Base-by-base conservation (phyloP, 2,113 vertebrate genomes). In the Chloroceryle aenea region DNA sequence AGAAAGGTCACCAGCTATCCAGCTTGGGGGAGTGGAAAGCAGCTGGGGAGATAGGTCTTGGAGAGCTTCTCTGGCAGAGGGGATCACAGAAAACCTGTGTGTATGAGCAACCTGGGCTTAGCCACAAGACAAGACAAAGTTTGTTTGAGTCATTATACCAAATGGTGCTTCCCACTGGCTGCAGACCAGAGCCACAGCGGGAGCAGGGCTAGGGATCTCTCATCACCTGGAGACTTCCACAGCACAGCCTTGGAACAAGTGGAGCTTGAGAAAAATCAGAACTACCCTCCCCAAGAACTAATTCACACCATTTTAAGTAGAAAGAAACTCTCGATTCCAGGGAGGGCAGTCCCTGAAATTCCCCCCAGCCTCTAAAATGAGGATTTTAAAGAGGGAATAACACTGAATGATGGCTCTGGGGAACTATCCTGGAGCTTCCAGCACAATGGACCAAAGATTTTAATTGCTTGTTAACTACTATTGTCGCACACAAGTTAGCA, bases 381-480 rank as follows among this genome's bases (percentile, higher is more conserved):
- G 67, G 64, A 26, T 45, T 90, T 78, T 87, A 34, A 42, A n/a
- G 79, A 55, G 58, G 10, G 17, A 18, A 18, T n/a, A 32, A 18
- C 1, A 15, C 59, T 48, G 61, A 87, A 45, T 9, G 32, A 36
- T n/a, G 26, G 61, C 92, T 91, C 53, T 0, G 0, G 64, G 64
- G n/a, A 72, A 34, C 79, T 19, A 12, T 58, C 21, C 63, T 9
- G 16, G 12, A 40, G 52, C 95, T 91, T 36, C 77, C 66, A 87
- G 83, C 94, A 92, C 75, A 73, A 79, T 6, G 76, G 76, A 55
- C 87, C 77, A 66, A 63, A 93, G 96, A 58, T 93, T 97, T 97
- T 97, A 97, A 97, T 97, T 97, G 94, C 94, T 93, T 79, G 97
- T 95, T 97, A 97, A 96, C 94, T 94, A 38, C 95, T 45, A 71